Evolutionary conservation across 35 echinoderm and acorn worm species (phyloP).

Genomic region (Hemicentrotus pulcherrimus): DNA sequence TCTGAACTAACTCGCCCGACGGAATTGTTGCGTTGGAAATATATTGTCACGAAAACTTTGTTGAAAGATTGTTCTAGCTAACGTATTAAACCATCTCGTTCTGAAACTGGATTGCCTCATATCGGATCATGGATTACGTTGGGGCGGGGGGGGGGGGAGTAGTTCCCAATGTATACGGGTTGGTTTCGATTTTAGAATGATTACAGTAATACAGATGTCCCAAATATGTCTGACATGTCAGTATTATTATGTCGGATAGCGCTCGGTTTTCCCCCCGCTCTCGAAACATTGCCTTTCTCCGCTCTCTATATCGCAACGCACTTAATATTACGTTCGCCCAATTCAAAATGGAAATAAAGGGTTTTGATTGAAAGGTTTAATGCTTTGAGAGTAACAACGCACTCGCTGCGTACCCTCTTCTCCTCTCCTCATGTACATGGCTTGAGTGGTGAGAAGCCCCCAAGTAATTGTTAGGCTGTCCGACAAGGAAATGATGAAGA

Average conservation of each 20-base stretch:
- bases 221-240: constrained; percentile 18
- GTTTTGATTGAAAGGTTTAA: constrained; percentile 12
- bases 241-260: neutral
- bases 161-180: neutral
- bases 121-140: neutral
- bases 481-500: constrained; percentile 1
- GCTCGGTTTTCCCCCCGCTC: neutral
- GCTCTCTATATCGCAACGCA: neutral
- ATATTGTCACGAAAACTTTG: neutral
- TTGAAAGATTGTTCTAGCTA: neutral
- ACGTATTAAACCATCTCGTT: neutral
- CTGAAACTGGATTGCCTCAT: neutral
- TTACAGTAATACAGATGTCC: constrained; percentile 11
- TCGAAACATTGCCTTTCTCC: neutral
- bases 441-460: neutral
- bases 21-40: too few relatives aligned
- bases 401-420: neutral
- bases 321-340: neutral
- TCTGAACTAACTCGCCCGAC: too few relatives aligned
- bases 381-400: neutral
- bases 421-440: neutral
- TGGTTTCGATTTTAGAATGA: constrained; percentile 4
- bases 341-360: neutral
- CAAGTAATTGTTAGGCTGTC: neutral
- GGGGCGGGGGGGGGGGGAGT: neutral